A percentile compares a stretch with the other conserved stretches of the same genome.
phyloP scores from a whole-genome alignment of 2,113 vertebrate genomes.

The Illadopsis cleaveri region DNA sequence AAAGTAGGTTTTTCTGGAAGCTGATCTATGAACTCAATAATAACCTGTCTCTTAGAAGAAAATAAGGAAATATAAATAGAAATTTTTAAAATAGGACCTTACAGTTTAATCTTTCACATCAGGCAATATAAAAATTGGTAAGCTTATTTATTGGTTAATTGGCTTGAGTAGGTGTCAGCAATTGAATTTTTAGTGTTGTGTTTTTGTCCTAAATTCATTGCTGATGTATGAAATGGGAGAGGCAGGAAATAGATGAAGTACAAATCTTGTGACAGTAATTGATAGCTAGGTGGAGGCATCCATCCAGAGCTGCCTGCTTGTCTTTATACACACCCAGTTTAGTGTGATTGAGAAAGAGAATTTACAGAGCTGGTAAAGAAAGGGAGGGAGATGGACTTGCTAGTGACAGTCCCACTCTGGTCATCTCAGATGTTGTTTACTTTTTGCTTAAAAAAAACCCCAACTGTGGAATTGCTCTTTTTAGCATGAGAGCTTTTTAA shows the following conservation, averaged over 20 bases:
- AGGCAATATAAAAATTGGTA: neutral
- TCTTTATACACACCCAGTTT: neutral
- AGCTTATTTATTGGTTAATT: neutral
- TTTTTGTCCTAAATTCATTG: neutral
- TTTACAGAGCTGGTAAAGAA: neutral
- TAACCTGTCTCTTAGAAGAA: neutral
- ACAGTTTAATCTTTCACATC: neutral
- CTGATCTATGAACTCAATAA: neutral
- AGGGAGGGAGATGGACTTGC: neutral
- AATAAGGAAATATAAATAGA: neutral
- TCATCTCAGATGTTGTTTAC: neutral
- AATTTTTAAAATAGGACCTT: neutral
- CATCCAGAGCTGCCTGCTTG: neutral
- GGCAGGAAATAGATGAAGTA: neutral
- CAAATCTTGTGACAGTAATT: slow-evolving; percentile 2
- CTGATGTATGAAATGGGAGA: neutral
- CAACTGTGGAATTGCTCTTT: neutral
- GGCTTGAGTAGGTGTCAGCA: neutral
- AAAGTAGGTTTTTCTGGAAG: neutral
- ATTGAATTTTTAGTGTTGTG: neutral
- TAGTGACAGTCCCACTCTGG: neutral
- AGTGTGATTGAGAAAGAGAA: neutral
- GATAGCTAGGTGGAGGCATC: neutral
- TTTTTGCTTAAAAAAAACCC: neutral
- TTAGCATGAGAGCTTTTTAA: neutral